Percentiles rank a stretch among this genome's conserved stretches.
Evolutionary conservation across 2,797 vertebrate species (phyloP).

Genomic region (Sphenopsis melanotis): DNA sequence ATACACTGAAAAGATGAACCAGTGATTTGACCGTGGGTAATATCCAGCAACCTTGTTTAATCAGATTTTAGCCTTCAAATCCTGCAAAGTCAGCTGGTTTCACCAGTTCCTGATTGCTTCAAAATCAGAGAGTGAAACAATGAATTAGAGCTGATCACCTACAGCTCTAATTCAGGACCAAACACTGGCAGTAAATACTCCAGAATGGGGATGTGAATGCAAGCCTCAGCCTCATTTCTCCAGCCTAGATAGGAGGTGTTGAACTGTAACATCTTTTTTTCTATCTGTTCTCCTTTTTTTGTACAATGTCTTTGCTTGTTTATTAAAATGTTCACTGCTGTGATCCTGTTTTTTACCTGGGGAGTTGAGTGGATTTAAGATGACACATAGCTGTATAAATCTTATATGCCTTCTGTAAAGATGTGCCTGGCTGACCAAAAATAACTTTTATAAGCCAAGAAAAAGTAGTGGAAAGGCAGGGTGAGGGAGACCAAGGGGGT

Average conservation of each 20-base stretch:
- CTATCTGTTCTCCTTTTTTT: neutral
- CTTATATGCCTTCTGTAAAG: neutral
- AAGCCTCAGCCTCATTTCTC: neutral
- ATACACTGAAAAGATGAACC: neutral
- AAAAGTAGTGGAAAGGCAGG: neutral
- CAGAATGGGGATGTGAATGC: neutral
- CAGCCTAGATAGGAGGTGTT: neutral
- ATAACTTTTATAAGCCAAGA: slow-evolving; percentile 6
- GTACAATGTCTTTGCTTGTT: slow-evolving; percentile 21
- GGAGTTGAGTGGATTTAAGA: slow-evolving; percentile 34
- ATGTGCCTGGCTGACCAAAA: slow-evolving; percentile 16
- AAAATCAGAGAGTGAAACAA: slow-evolving; percentile 35
- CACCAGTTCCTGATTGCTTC: neutral
- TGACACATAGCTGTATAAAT: slow-evolving; percentile 36
- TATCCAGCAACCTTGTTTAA: slow-evolving; percentile 25
- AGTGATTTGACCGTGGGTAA: neutral
- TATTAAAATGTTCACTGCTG: slow-evolving; percentile 57
- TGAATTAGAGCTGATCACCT: slow-evolving; percentile 22
- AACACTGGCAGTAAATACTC: slow-evolving; percentile 8
- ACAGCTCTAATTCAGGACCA: neutral
- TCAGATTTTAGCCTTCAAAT: slow-evolving; percentile 19
- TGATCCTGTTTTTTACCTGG: slow-evolving; percentile 18
- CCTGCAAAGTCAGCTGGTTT: slow-evolving; percentile 30
- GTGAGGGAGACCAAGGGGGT: neutral
- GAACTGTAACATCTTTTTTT: slow-evolving; percentile 7